Percentiles rank a stretch among this genome's conserved stretches.
Evolutionary conservation across 2,797 vertebrate species (phyloP).

Genomic region (Novumbra hubbsi): DNA sequence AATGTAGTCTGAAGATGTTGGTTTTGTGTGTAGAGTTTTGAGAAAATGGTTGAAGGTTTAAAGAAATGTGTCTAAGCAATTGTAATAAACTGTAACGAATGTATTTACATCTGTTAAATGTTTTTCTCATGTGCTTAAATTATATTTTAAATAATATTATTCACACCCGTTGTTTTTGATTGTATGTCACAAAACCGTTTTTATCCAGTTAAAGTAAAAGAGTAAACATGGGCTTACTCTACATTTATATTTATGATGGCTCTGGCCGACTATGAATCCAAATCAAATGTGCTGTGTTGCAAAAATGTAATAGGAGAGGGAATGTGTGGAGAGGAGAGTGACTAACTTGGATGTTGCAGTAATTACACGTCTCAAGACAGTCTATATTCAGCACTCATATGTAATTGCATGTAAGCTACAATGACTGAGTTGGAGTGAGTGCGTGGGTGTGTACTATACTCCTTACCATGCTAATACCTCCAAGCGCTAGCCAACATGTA

Average conservation of each 20-base stretch:
- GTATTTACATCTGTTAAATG: not conserved
- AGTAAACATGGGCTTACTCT: not conserved
- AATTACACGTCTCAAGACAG: constrained; percentile 25
- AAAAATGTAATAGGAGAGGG: not conserved
- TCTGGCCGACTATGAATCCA: not conserved
- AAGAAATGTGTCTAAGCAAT: too few species aligned
- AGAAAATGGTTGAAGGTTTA: too few species aligned
- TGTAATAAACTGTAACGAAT: too few species aligned
- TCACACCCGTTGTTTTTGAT: not conserved
- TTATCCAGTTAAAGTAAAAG: not conserved
- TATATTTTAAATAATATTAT: not conserved
- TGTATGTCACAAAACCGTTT: not conserved
- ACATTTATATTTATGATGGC: not conserved
- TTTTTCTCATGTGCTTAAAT: not conserved
- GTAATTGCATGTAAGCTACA: constrained; percentile 10
- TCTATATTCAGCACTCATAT: not conserved
- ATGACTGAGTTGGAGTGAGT: not conserved
- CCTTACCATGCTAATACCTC: not conserved
- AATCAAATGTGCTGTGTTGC: constrained; percentile 2
- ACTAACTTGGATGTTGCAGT: constrained; percentile 2
- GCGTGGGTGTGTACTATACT: constrained; percentile 2
- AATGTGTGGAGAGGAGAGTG: constrained; percentile 5
- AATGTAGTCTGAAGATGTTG: too few species aligned
- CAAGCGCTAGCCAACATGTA: not conserved
- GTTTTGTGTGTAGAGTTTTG: too few species aligned